A percentile compares a stretch with the other conserved stretches of the same genome.
phyloP scores from a whole-genome alignment of 2,888 invertebrate genomes.

The Drosophila merina region DNA sequence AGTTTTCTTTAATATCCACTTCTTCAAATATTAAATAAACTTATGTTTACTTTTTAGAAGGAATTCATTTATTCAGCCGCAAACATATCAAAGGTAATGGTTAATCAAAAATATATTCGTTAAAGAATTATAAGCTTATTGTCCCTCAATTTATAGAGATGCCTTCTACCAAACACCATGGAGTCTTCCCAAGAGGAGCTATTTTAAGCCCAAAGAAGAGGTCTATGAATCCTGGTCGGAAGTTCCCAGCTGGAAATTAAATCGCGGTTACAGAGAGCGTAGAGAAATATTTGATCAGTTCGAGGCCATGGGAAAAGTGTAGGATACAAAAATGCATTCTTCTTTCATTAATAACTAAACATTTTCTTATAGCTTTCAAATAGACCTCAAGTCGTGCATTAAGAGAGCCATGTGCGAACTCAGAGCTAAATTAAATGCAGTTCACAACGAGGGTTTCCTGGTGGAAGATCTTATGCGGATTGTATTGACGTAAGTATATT shows the following conservation, averaged over 20 bases:
- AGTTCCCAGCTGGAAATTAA: constrained; percentile 51
- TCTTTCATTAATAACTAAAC: not conserved
- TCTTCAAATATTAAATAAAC: no score
- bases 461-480: constrained; percentile 87
- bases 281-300: constrained; percentile 69
- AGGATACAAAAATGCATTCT: not conserved
- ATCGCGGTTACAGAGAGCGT: constrained; percentile 70
- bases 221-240: constrained; percentile 43
- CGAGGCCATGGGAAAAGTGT: constrained; percentile 68
- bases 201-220: constrained; percentile 15
- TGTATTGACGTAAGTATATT: constrained; percentile 86
- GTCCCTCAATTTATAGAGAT: not conserved
- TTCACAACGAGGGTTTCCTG: constrained; percentile 84
- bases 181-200: constrained; percentile 28
- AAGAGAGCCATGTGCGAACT: constrained; percentile 88
- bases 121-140: not conserved
- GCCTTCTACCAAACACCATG: constrained; percentile 50
- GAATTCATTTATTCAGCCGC: not conserved
- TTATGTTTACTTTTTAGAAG: not conserved
- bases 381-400: constrained; percentile 84
- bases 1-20: not conserved
- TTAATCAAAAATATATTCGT: no score
- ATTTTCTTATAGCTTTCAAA: constrained; percentile 50
- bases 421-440: constrained; percentile 85
- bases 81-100: not conserved